Evolutionary conservation across 2,797 vertebrate species (phyloP), one percentile per base, ranked within the genome.

Genomic region (Pangasius sanitwongsei): DNA sequence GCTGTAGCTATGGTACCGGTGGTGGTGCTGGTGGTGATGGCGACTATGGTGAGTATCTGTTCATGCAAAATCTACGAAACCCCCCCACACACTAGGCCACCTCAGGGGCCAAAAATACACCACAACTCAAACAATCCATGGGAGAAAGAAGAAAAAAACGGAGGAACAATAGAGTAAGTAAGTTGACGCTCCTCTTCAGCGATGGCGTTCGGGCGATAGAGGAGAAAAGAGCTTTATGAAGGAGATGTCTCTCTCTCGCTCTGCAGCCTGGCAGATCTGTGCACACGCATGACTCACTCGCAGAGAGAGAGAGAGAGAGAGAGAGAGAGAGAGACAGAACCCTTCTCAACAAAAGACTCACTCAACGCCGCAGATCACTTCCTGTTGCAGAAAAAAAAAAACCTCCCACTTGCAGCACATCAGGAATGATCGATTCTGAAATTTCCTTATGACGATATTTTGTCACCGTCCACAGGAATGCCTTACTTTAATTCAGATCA

Each of bases 281-380:
- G 97, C 97, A 96, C 96, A 97, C 97, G 98, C 98, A 98, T 99
- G 98, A 99, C 97, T 99, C 98, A 98, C 98, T 92, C 91, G 77
- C 90, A 97, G 96, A 97, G 97, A 98, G 97, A 98, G 97, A 97
- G 98, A 75, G 97, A 97, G 88, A 97, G 96, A 97, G 97, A 98
- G 97, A 97, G 98, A 86, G 97, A 98, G 96, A 97, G 97, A 98
- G 97, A 98, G 97, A 97, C 97, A 97, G 98, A 97, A 98, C 96
- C 97, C 98, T 98, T 97, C 97, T 97, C 97, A 98, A 99, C 98
- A 99, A 99, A 98, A 99, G 98, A 97, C 97, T 98, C 97, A 97
- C 97, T 98, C 97, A 98, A 97, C 97, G 97, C 98, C 96, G 97
- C 97, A 98, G 98, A 98, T 97, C 98, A 98, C 98, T 99, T 99